Evolutionary conservation across 2,113 vertebrate species (phyloP).

Genomic region (Paradoxurus hermaphroditus): DNA sequence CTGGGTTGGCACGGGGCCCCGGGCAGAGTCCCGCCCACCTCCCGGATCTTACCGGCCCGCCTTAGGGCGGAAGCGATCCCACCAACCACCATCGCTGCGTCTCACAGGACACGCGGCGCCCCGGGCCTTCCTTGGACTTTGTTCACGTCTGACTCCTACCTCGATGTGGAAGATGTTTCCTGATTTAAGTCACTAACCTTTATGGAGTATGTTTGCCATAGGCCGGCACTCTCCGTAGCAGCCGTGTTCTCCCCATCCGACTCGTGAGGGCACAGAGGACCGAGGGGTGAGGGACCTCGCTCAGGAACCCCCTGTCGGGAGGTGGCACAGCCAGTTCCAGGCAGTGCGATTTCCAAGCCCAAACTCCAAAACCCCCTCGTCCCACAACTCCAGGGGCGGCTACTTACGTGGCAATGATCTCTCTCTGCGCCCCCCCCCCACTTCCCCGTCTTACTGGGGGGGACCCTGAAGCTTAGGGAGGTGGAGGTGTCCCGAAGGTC

Average conservation of each 20-base stretch:
- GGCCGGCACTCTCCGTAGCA: background rate
- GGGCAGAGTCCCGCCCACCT: background rate
- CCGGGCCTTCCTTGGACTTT: background rate
- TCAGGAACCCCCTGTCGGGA: background rate
- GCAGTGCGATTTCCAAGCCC: background rate
- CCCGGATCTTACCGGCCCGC: fast-evolving
- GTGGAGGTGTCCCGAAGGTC: background rate
- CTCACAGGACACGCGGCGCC: fast-evolving
- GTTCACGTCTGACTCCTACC: background rate
- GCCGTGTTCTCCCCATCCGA: background rate
- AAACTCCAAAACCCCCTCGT: background rate
- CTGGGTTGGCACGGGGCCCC: fast-evolving
- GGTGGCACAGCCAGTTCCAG: background rate
- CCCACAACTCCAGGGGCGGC: background rate
- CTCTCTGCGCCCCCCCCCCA: too few species aligned
- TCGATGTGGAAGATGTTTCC: background rate
- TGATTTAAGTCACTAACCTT: background rate
- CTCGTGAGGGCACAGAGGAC: fast-evolving
- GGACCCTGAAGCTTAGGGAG: background rate
- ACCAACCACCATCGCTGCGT: background rate
- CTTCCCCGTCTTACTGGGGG: background rate
- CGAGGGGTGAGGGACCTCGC: background rate
- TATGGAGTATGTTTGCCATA: background rate
- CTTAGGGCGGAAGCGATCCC: background rate
- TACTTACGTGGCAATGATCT: background rate